These are phyloP conservation scores for Scaptodrosophila lebanonensis DNA, from an alignment of 1,140 invertebrate species.

Conservation along the genomic window DNA sequence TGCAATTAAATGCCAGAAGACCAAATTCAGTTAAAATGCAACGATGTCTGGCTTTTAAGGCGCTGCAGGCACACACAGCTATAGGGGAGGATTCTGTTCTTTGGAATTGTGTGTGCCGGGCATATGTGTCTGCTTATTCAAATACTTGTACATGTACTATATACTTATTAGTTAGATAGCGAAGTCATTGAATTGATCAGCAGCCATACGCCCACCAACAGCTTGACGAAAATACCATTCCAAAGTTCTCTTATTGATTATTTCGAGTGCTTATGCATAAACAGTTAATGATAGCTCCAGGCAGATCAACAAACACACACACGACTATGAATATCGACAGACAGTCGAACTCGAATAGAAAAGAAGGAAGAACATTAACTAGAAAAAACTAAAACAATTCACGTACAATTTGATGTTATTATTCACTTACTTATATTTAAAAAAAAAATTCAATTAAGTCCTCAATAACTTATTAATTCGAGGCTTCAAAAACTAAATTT, in stretches of 20 bases:
- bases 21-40: constrained; percentile 6
- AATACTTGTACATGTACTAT: neutral
- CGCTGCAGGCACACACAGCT: constrained; percentile 1
- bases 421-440: too few relatives aligned
- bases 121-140: constrained; percentile 1
- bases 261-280: constrained; percentile 68
- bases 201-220: constrained; percentile 26
- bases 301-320: too few relatives aligned
- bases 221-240: constrained; percentile 51
- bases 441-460: too few relatives aligned
- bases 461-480: too few relatives aligned
- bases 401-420: too few relatives aligned
- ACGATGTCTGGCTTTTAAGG: constrained; percentile 23
- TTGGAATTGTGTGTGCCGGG: constrained; percentile 49
- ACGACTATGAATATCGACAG: too few relatives aligned
- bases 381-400: too few relatives aligned
- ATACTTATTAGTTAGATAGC: constrained; percentile 4
- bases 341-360: too few relatives aligned
- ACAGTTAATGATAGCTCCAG: too few relatives aligned
- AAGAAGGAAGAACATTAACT: too few relatives aligned
- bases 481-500: too few relatives aligned
- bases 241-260: constrained; percentile 70
- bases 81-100: constrained; percentile 60
- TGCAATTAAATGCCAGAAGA: constrained; percentile 55
- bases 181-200: constrained; percentile 12